Base-by-base conservation (phyloP, 2,113 vertebrate species). In the Muntiacus reevesi region DNA sequence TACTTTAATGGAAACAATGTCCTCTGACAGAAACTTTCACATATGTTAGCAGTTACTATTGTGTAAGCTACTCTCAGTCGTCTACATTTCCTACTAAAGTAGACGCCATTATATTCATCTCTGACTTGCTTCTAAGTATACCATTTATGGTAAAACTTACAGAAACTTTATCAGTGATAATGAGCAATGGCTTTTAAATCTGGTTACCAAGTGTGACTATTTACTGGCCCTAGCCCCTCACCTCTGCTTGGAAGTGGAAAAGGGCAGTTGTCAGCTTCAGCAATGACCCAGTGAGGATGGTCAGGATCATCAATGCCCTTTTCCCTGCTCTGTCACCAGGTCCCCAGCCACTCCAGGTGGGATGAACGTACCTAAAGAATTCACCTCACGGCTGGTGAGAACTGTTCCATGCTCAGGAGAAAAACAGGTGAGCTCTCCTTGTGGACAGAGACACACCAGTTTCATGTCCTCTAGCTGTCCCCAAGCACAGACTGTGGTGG, bases 1-100 rank as follows among this genome's bases (percentile, higher is more conserved):
- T 98, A 94, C 76, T 95, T 5, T 97, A 98, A 98, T 97, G 97
- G 97, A 99, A 98, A 97, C 98, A 98, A 95, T 91, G 88, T 92
- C 82, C 92, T 97, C 91, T 21, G 17, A 93, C 23, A 59, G 45
- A 97, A 89, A 95, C 96, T 95, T 95, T 95, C 97, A 98, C 98
- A 98, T 98, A 89, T 98, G 98, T 97, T 98, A 97, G 91, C 11
- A 40, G 98, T 98, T 98, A 98, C 74, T 59, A 25, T 93, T 12
- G 2, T 97, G 94, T 95, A 74, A 94, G 78, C 87, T 67, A 76
- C 71, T 95, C 94, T 94, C 47, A 6, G 21, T n/a, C 3, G 3
- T 60, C 79, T 92, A 54, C 86, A 71, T 89, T 94, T 98, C 71
- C 95, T 93, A 97, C 33, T 89, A 43, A 92, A 91, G 40, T 1